phyloP scores from a whole-genome alignment of 2,797 vertebrate species.

The Halcyon smyrnensis region DNA sequence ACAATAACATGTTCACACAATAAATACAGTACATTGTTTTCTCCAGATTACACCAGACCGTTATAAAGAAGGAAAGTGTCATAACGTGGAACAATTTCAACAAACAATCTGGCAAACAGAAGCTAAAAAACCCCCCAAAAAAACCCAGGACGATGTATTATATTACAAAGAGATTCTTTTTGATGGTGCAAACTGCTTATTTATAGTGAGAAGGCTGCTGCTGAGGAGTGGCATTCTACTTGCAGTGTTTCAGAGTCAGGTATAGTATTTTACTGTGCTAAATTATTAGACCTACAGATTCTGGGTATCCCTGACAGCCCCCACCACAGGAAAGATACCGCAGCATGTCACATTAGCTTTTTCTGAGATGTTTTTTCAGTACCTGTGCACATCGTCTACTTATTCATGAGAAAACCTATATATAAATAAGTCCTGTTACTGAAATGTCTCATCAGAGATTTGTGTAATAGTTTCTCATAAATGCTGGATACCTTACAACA shows the following conservation, averaged over 20 bases:
- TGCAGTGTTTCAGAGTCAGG: conserved; percentile 26
- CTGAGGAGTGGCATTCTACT: not conserved
- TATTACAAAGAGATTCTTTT: not conserved
- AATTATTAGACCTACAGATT: not conserved
- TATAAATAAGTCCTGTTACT: conserved; percentile 46
- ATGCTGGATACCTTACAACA: conserved; percentile 43
- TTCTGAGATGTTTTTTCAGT: conserved; percentile 56
- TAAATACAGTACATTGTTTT: rapidly evolving
- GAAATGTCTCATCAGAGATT: conserved; percentile 54
- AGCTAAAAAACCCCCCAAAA: not conserved
- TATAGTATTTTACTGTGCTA: conserved; percentile 17
- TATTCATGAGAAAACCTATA: conserved; percentile 62
- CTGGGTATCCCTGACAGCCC: not conserved
- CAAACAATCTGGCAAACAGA: not conserved
- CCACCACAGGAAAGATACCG: not conserved
- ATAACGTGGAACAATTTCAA: not conserved
- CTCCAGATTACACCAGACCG: not conserved
- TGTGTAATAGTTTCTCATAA: conserved; percentile 57
- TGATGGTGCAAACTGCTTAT: not conserved
- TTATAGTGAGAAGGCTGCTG: not conserved
- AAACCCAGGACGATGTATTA: not conserved
- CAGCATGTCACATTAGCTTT: conserved; percentile 16
- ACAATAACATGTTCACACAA: not conserved
- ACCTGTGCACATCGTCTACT: conserved; percentile 43
- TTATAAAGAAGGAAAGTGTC: not conserved